Base-by-base conservation (phyloP, 2,113 vertebrate genomes). In the Phalacrocorax aristotelis region DNA sequence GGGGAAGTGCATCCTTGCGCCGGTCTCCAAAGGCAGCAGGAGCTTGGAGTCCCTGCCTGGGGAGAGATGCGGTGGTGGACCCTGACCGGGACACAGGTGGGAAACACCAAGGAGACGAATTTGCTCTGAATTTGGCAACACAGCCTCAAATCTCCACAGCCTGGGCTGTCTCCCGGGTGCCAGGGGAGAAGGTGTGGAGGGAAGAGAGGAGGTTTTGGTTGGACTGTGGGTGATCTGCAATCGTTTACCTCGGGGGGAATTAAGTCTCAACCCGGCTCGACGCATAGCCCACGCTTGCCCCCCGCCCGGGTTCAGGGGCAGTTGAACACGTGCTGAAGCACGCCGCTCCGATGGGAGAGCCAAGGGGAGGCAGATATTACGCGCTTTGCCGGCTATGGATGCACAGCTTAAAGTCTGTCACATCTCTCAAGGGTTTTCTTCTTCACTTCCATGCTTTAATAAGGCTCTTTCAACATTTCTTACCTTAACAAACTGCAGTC, bases 341-440 rank as follows among this genome's bases (percentile, higher is more conserved):
- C 3, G 1, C 2, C 0, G 2, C 42, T 48, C 27, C 0, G 3
- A 6, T 0, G 3, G 26, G 34, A 46, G 30, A 66, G 60, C 46
- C 30, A 2, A 1, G 3, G 69, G 60, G 32, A 6, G 32, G 55
- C 1, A 46, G 29, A 3, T 2, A 14, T 5, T 2, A 4, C 1
- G 1, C 27, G 3, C 17, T 29, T n/a, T 4, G 17, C 66, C 1
- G 1, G 17, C n/a, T 8, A 7, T 1, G 11, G 61, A 60, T 2
- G 46, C 48, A 8, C 29, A 8, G 11, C 54, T 51, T 42, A 4
- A 54, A 27, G 42, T 7, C 62, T 34, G 7, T 22, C 40, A 13
- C 36, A 23, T 9, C 66, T 13, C 0, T 0, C 0, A 7, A 65
- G 44, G 36, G 40, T 2, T 15, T 61, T 13, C 38, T 44, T 38